Base-by-base conservation (phyloP, 2,113 vertebrate species). In the Arenaria interpres region DNA sequence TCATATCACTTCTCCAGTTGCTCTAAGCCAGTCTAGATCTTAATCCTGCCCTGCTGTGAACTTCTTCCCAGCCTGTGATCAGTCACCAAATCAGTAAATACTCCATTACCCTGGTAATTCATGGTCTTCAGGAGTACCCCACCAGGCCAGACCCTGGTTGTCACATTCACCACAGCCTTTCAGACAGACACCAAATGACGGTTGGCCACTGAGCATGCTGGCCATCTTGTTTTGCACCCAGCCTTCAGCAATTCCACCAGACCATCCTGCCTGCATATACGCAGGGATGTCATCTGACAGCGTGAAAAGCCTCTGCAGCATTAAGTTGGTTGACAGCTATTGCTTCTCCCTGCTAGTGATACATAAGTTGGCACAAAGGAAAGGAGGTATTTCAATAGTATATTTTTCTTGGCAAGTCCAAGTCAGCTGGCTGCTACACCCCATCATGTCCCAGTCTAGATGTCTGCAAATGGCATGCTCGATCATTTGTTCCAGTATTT, bases 171-270 rank as follows among this genome's bases (percentile, higher is more conserved):
- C 32, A 48, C 19, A n/a, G 24, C 10, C 6, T 4, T 72, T 54
- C 68, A 87, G 32, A 14, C 27, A 59, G 46, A 41, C 43, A 14
- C 30, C 2, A 4, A 30, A 6, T 7, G 7, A n/a, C 7, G 56
- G 28, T 0, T 1, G 1, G 33, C 7, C 46, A 20, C n/a, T 10
- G 24, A 45, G 14, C 25, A 4, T 0, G 0, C 22, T 27, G 48
- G 14, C 9, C 59, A 32, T 23, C 30, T 84, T 1, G 1, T 64
- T 82, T 62, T 45, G 23, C 17, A 32, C 6, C 20, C 32, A 57
- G 27, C 27, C 46, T 32, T 67, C 2, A 57, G 54, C 54, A 84
- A 7, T 27, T 56, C 45, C 27, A 25, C 32, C n/a, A 68, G 39
- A 24, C 2, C 33, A 28, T 12, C 33, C 54, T 59, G 33, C 9